phyloP scores from a whole-genome alignment of 2,113 vertebrate genomes.

The Nyctibius bracteatus region DNA sequence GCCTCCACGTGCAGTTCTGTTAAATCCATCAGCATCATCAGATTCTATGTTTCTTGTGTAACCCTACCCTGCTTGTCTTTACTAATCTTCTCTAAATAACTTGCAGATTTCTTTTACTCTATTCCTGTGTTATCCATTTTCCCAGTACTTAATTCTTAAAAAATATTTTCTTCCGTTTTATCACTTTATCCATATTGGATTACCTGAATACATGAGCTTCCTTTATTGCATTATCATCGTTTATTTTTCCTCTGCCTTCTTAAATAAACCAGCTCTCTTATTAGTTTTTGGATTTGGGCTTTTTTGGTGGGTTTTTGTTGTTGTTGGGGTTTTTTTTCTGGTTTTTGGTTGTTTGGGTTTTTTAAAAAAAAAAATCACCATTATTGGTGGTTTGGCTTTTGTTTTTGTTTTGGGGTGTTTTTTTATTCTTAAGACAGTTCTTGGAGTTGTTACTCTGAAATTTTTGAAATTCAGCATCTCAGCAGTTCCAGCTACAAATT shows the following conservation, averaged over 20 bases:
- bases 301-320: not conserved
- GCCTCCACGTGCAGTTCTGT: not conserved
- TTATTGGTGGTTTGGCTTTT: not conserved
- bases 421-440: not conserved
- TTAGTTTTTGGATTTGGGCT: not conserved
- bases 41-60: not conserved
- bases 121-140: not conserved
- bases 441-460: not conserved
- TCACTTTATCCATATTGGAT: not conserved
- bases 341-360: not conserved
- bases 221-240: fast-evolving
- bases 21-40: not conserved
- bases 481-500: not conserved
- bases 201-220: not conserved
- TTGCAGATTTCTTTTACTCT: not conserved
- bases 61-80: not conserved
- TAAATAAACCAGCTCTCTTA: not conserved
- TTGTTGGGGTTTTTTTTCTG: too few relatives aligned
- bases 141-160: not conserved
- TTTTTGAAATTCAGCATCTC: not conserved
- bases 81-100: not conserved
- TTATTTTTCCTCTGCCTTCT: not conserved
- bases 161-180: not conserved
- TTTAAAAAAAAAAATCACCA: not conserved
- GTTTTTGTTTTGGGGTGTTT: not conserved